Base-by-base conservation (phyloP, 2,113 vertebrate genomes). In the Boulengeromyrus knoepffleri region DNA sequence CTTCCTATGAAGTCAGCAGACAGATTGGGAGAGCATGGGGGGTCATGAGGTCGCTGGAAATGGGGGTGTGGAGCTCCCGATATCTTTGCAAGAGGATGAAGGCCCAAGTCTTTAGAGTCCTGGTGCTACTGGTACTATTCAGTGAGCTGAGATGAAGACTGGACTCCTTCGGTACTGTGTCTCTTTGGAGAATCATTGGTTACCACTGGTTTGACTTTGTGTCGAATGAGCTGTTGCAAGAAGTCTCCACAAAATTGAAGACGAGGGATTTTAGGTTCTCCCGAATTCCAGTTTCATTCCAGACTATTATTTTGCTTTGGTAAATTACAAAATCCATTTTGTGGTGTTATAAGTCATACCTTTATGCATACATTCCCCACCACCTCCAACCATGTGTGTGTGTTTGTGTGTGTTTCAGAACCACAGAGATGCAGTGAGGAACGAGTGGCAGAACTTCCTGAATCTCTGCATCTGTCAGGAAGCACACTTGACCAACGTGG, bases 401-500 rank as follows among this genome's bases (percentile, higher is more conserved):
- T 62, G 56, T 9, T 9, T 15, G 5, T 84, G 24, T 92, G 84
- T 85, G 42, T 85, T 42, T 85, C 92, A 99, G 99, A 94, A 94
- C 87, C 97, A 99, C 92, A 97, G 96, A 94, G 98, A 99, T 80
- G 92, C 94, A 2, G 90, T 98, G 89, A 97, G 97, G 93, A 96
- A 92, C 0, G 98, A 99, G 90, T 99, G 99, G 99, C 98, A 99
- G 95, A 97, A 97, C 92, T 99, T 99, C 92, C 96, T 99, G 90
- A 99, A 99, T 86, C 96, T 99, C 88, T 99, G 98, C 93, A 98
- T 99, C 93, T 99, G 98, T 93, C 97, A 99, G 90, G 99, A 99
- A 94, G 96, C 95, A 9, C 99, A 99, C 2, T 94, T 99, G 93
- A 97, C 97, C 91, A 97, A 93, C 0, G 94, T 98, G 91, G 97